Conservation (phyloP, 2,797 vertebrate genomes). For the Notoglanidium macrostoma region DNA sequence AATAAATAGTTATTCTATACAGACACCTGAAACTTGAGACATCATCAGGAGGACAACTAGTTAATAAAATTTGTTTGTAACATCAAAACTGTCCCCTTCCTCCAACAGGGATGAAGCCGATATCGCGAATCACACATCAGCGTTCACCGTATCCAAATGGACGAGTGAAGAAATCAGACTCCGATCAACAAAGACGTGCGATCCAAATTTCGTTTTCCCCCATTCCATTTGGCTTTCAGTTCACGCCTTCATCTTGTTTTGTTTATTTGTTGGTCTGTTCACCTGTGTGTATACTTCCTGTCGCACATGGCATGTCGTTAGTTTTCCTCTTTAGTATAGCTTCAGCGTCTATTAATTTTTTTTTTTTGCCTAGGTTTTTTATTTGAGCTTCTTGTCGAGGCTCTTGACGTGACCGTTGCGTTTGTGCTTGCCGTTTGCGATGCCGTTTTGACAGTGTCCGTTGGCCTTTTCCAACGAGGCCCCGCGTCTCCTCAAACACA, state of each 20-base stretch:
- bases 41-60: slow-evolving; percentile 58
- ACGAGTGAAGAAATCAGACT: slow-evolving; percentile 27
- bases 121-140: slow-evolving; percentile 37
- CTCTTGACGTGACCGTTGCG: slow-evolving; percentile 88
- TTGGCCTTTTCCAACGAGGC: slow-evolving; percentile 77
- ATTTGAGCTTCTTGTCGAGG: slow-evolving; percentile 96
- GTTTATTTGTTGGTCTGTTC: slow-evolving; percentile 32
- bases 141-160: slow-evolving; percentile 42
- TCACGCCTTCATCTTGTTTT: slow-evolving; percentile 25
- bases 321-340: slow-evolving; percentile 49
- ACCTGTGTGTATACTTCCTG: slow-evolving; percentile 49
- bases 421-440: slow-evolving; percentile 92
- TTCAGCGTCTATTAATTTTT: slow-evolving; percentile 41
- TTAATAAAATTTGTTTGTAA: slow-evolving; percentile 59
- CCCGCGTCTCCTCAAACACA: slow-evolving; percentile 68
- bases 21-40: slow-evolving; percentile 57
- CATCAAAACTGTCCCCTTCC: slow-evolving; percentile 35
- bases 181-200: background rate
- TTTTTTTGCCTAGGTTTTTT: slow-evolving; percentile 60
- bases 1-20: slow-evolving; percentile 67
- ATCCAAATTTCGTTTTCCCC: background rate
- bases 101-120: slow-evolving; percentile 36
- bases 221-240: slow-evolving; percentile 45
- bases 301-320: slow-evolving; percentile 49
- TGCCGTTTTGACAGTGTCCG: slow-evolving; percentile 91